Conservation (phyloP, 1,140 invertebrate species). For the Drosophila nannoptera region DNA sequence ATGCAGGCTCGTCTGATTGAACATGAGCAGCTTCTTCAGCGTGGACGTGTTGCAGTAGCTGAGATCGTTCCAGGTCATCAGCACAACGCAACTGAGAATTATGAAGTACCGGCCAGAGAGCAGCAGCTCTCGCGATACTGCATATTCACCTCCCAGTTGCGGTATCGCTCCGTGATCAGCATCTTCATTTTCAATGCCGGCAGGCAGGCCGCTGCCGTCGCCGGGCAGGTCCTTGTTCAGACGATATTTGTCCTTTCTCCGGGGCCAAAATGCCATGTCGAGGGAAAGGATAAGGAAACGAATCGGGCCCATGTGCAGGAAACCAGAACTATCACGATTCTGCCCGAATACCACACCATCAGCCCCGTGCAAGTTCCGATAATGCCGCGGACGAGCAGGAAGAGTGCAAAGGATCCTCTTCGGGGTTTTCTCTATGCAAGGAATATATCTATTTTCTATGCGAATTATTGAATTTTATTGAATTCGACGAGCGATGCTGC, state of each 20-base stretch:
- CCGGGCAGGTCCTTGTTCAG: neutral
- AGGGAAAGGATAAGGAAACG: conserved; percentile 27
- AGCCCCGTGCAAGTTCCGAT: neutral
- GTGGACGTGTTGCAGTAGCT: conserved; percentile 41
- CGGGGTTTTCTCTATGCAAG: neutral
- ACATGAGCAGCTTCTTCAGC: conserved; percentile 23
- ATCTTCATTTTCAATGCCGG: conserved; percentile 40
- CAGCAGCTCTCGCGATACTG: conserved; percentile 42
- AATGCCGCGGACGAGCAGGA: neutral
- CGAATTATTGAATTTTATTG: too few species aligned
- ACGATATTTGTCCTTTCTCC: neutral
- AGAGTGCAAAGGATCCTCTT: neutral
- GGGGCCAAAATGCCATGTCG: conserved; percentile 48
- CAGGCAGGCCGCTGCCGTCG: too few species aligned
- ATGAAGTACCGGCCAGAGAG: conserved; percentile 53
- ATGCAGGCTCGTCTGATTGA: conserved; percentile 37
- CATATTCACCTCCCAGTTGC: conserved; percentile 47
- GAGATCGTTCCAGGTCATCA: conserved; percentile 14
- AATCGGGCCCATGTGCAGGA: conserved; percentile 29
- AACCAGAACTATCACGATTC: conserved; percentile 33
- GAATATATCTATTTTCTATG: too few species aligned
- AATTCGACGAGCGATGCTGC: too few species aligned
- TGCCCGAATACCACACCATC: conserved; percentile 17
- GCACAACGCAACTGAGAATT: conserved; percentile 30
- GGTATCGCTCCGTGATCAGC: conserved; percentile 47